Evolutionary conservation across 2,113 vertebrate genomes (phyloP).

Genomic region (Periophthalmus modestus): DNA sequence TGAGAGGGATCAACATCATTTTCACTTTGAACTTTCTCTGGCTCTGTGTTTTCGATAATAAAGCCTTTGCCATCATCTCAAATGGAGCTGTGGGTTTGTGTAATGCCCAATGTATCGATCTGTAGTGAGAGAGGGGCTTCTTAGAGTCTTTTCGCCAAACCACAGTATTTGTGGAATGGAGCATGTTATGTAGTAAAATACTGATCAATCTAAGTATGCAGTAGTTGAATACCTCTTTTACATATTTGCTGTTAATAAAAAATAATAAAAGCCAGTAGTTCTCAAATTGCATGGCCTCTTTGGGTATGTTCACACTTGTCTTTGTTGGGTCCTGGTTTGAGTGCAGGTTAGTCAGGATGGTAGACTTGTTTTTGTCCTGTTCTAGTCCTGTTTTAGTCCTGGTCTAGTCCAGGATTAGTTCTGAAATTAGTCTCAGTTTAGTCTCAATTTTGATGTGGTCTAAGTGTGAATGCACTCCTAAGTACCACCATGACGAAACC

Average conservation of each 20-base stretch:
- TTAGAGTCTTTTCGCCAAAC: slow-evolving; percentile 7
- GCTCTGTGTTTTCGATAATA: slow-evolving; percentile 24
- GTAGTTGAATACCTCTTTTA: slow-evolving; percentile 13
- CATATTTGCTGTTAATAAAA: slow-evolving; percentile 29
- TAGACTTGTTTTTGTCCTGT: too few relatives aligned
- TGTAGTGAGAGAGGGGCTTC: neutral
- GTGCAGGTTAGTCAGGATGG: too few relatives aligned
- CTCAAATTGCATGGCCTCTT: neutral
- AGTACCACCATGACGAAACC: neutral
- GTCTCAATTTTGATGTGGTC: too few relatives aligned
- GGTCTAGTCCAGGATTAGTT: too few relatives aligned
- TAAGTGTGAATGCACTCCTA: neutral
- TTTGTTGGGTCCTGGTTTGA: too few relatives aligned
- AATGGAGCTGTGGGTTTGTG: neutral
- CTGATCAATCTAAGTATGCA: slow-evolving; percentile 37
- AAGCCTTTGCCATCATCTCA: neutral
- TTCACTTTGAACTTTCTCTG: slow-evolving; percentile 58
- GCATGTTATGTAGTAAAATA: slow-evolving; percentile 27
- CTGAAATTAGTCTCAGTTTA: too few relatives aligned
- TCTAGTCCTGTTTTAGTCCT: too few relatives aligned
- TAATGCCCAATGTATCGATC: slow-evolving; percentile 21
- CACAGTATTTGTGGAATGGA: slow-evolving; percentile 18
- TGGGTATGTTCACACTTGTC: too few relatives aligned
- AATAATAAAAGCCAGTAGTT: slow-evolving; percentile 16
- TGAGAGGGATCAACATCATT: slow-evolving; percentile 25